A percentile compares a stretch with the other conserved stretches of the same genome.
Evolutionary conservation across 2,888 invertebrate species (phyloP).

Genomic region (Diplolepis rosae): DNA sequence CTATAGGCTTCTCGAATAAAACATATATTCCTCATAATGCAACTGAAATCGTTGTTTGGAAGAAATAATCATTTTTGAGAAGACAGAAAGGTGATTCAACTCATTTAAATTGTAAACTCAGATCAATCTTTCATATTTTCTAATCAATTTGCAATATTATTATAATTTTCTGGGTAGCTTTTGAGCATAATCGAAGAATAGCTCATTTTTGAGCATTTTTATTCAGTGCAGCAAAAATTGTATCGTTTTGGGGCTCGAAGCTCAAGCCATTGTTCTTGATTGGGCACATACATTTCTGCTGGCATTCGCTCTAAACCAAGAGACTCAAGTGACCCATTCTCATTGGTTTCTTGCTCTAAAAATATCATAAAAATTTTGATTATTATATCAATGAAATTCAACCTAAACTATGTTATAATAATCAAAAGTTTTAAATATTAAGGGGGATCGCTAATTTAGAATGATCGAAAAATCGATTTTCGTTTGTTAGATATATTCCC

Average conservation of each 20-base stretch:
- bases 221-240: conserved; percentile 58
- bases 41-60: background rate
- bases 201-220: background rate
- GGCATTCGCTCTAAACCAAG: conserved; percentile 81
- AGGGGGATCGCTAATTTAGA: no score
- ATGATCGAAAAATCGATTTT: no score
- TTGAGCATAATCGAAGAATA: conserved; percentile 2
- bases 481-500: no score
- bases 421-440: no score
- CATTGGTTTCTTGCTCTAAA: conserved; percentile 59
- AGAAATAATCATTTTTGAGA: background rate
- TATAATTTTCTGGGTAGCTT: no score
- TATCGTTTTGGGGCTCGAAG: conserved; percentile 78
- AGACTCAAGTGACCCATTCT: conserved; percentile 68
- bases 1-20: conserved; percentile 35
- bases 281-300: conserved; percentile 94
- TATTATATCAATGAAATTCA: background rate
- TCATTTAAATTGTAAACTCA: background rate
- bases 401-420: no score
- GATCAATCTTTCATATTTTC: background rate
- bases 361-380: background rate
- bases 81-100: background rate
- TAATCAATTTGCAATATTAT: background rate
- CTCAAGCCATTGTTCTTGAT: conserved; percentile 91
- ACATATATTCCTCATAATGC: background rate